Evolutionary conservation across 2,113 vertebrate genomes (phyloP).

Genomic region (Mobula birostris): DNA sequence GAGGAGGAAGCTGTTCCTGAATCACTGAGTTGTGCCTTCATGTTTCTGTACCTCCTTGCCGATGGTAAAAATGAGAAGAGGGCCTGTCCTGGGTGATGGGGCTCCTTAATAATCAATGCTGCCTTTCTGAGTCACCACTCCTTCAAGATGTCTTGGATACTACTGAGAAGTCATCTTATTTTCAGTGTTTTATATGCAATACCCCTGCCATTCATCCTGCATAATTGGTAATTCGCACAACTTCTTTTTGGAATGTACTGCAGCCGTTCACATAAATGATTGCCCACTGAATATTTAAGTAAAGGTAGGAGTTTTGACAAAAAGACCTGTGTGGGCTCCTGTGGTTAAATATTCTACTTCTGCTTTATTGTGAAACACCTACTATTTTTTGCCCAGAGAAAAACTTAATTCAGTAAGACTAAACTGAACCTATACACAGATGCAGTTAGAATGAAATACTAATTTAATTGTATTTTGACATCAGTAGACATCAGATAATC

Average conservation of each 20-base stretch:
- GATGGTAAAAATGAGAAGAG: too few species aligned
- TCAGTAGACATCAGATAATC: background rate
- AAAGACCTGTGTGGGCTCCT: background rate
- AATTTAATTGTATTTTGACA: background rate
- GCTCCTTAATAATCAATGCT: too few species aligned
- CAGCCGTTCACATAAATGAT: background rate
- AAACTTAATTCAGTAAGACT: background rate
- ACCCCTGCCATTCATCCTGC: background rate
- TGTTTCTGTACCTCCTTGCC: too few species aligned
- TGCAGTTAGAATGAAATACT: background rate
- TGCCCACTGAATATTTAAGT: conserved; percentile 3
- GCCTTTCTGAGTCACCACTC: too few species aligned
- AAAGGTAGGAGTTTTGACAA: background rate
- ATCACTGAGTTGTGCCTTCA: too few species aligned
- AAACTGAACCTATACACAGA: background rate
- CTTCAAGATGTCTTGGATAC: too few species aligned
- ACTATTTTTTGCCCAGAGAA: background rate
- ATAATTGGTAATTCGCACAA: background rate
- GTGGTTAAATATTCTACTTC: background rate
- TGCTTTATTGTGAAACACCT: conserved; percentile 1
- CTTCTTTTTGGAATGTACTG: background rate
- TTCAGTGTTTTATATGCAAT: background rate
- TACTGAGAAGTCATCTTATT: background rate
- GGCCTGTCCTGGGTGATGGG: too few species aligned
- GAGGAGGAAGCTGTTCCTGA: too few species aligned